Evolutionary conservation across 1,140 invertebrate genomes (phyloP).

Genomic region (Dendrolimus punctatus): DNA sequence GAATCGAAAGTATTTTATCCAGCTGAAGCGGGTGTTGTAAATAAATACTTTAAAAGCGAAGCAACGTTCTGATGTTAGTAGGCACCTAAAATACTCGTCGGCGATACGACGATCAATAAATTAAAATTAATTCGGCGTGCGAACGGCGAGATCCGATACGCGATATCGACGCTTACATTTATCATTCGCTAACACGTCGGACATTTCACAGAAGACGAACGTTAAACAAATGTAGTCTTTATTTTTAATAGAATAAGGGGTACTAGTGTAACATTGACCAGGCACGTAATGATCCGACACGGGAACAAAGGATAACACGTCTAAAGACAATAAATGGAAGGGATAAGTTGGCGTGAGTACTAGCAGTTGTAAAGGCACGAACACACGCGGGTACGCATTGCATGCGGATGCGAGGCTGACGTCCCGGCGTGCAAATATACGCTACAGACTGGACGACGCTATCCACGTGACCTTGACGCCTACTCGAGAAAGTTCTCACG

Average conservation of each 20-base stretch:
- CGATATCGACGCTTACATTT: conserved; percentile 70
- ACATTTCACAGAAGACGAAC: conserved; percentile 52
- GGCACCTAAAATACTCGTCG: conserved; percentile 60
- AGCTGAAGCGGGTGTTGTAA: conserved; percentile 17
- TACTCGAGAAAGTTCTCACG: conserved; percentile 29
- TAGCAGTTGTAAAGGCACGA: conserved; percentile 28
- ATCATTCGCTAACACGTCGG: conserved; percentile 69
- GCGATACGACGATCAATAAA: conserved; percentile 67
- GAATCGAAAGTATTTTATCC: conserved; percentile 15
- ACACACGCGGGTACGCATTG: conserved; percentile 38
- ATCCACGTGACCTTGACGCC: conserved; percentile 33
- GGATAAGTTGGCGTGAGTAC: conserved; percentile 46
- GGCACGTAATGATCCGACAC: conserved; percentile 47
- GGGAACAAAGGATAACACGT: conserved; percentile 57
- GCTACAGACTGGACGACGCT: conserved; percentile 55
- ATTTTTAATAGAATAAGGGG: conserved; percentile 34
- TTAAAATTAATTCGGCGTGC: conserved; percentile 72
- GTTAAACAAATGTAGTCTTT: conserved; percentile 40
- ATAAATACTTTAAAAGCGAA: conserved; percentile 36
- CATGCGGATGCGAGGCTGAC: conserved; percentile 42
- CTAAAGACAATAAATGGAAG: conserved; percentile 56
- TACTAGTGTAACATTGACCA: conserved; percentile 28
- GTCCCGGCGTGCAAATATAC: conserved; percentile 36
- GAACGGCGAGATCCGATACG: conserved; percentile 66
- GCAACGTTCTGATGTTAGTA: conserved; percentile 42